Base-by-base conservation (phyloP, 1,140 invertebrate genomes). In the Drosophila navojoa region DNA sequence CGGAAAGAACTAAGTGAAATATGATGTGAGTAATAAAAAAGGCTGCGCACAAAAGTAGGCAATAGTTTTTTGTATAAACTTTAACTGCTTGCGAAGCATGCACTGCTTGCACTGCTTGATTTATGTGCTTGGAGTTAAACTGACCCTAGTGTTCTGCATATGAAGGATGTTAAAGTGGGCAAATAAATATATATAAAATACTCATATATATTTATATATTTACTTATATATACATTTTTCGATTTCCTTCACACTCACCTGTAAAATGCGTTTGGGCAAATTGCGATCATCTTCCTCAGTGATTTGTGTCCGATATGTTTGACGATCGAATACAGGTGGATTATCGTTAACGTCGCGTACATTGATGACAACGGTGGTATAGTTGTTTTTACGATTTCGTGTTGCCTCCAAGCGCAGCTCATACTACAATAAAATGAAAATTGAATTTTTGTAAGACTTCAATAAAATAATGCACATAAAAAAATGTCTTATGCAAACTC, bases 321-420 rank as follows among this genome's bases (percentile, higher is more conserved):
- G 94, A 70, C 94, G 93, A 92, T 95, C 94, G 89, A 95, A 95
- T 40, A 94, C 93, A 53, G 94, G 94, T 70, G 93, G 93, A 92
- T 94, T 94, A 91, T 95, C 94, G 87, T 95, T 95, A 67, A 94
- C 93, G 90, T 94, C 94, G 89, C 94, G 94, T 63, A 95, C 94
- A 87, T 94, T 94, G 76, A 95, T 94, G 59, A 95, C 93, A 71
- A 95, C 94, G 62, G 93, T 94, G 57, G 94, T 95, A 90, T 93
- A 94, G 91, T 95, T 95, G 79, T 94, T 94, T 81, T 94, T 94
- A 67, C 94, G 92, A 91, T 94, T 94, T 77, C 94, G 94, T 19
- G 94, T 94, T 16, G 94, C 94, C 68, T 94, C 94, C 82, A 95
- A 90, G 58, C 93, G 92, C 54, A 95, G 92, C 82, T 95, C 94